Conservation (phyloP, 2,113 vertebrate genomes). For the Erinaceus europaeus region DNA sequence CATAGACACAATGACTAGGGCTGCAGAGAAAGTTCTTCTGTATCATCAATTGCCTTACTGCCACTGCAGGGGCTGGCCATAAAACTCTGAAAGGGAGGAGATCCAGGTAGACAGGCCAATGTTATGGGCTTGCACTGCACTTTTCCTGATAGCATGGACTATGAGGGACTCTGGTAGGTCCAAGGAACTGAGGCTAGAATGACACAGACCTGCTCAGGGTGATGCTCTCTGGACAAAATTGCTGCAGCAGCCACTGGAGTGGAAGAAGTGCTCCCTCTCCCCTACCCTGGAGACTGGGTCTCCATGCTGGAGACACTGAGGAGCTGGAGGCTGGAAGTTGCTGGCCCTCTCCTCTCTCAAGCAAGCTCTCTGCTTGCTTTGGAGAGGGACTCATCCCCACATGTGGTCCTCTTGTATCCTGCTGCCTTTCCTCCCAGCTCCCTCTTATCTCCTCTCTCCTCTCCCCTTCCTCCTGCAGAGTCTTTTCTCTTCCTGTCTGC, state of each 20-base stretch:
- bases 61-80: neutral
- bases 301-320: too few relatives aligned
- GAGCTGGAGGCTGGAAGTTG: too few relatives aligned
- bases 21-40: neutral
- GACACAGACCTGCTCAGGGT: too few relatives aligned
- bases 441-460: too few relatives aligned
- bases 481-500: too few relatives aligned
- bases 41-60: neutral
- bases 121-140: neutral
- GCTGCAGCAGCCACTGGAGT: neutral
- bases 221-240: too few relatives aligned
- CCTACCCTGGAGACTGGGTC: too few relatives aligned
- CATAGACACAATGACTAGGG: neutral
- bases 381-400: too few relatives aligned
- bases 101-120: neutral
- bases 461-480: too few relatives aligned
- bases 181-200: neutral
- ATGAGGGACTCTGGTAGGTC: neutral
- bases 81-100: neutral
- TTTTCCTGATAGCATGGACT: neutral
- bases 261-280: neutral
- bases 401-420: too few relatives aligned
- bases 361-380: too few relatives aligned
- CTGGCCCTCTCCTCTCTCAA: too few relatives aligned
- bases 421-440: neutral